Base-by-base conservation (phyloP, 2,113 vertebrate species). In the Leptocoma aspasia region DNA sequence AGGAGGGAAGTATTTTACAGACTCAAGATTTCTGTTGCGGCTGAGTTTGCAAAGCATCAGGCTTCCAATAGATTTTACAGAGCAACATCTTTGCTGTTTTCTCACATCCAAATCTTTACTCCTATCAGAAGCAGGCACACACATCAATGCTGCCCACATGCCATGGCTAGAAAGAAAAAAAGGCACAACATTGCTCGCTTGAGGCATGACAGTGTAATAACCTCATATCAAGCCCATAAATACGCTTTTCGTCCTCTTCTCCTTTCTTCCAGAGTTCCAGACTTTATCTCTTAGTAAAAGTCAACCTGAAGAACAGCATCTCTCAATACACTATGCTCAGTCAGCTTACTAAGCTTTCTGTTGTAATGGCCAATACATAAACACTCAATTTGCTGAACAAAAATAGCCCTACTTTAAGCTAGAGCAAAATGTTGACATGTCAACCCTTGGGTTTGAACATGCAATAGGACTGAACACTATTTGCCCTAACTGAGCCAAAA, bases 401-500 rank as follows among this genome's bases (percentile, higher is more conserved):
- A 89, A 91, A 50, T 11, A 92, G 42, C 9, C 11, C 30, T 73
- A 26, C 64, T 82, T 92, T 47, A 87, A 85, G 45, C 30, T 45
- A 57, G 44, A 72, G 37, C 56, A 83, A 90, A 89, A 89, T 17
- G 13, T 23, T 66, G 69, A 89, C 30, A n/a, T 23, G 28, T 47
- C 84, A 92, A 42, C 27, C 49, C 52, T 65, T 33, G 35, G 39
- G 53, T 91, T 91, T 92, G 86, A 96, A 85, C 39, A 56, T 10
- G 35, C 52, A 95, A 10, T 56, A 85, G 9, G 50, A 87, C 57
- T 56, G 85, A 96, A 91, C 68, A 63, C 28, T 89, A 93, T 93
- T 79, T 95, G 91, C 70, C 52, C 19, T 86, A 95, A 95, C 3
- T 91, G 91, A 94, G 66, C 42, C 49, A 19, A 39, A 86, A 91